A percentile compares a stretch with the other conserved stretches of the same genome.
These are phyloP conservation scores for Argyrosomus japonicus DNA, from an alignment of 2,113 vertebrate species.

Conservation along the genomic window DNA sequence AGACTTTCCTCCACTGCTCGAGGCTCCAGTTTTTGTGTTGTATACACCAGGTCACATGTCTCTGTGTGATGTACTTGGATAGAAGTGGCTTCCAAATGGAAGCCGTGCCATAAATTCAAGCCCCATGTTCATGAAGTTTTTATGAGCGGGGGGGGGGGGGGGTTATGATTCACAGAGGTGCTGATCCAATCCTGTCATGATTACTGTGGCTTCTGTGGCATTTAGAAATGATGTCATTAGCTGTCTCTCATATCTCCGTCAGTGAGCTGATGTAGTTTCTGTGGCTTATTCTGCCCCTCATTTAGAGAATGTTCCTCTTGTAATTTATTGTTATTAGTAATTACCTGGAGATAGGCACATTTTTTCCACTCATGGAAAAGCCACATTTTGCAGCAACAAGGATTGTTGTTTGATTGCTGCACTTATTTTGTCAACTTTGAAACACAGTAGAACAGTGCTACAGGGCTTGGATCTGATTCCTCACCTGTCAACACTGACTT, in stretches of 20 bases:
- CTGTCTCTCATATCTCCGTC: background rate
- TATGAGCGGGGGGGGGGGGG: background rate
- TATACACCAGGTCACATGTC: background rate
- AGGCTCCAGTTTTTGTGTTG: background rate
- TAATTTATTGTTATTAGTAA: background rate
- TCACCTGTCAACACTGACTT: no score
- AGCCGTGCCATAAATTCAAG: slow-evolving; percentile 19
- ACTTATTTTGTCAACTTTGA: background rate
- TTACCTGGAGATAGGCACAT: background rate
- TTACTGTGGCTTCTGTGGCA: background rate
- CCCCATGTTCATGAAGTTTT: background rate
- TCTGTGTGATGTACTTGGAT: background rate
- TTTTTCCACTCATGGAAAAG: background rate
- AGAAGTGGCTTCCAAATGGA: slow-evolving; percentile 29
- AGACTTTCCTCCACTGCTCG: background rate
- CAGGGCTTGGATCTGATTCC: background rate
- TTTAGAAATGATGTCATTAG: background rate
- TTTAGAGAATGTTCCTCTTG: background rate
- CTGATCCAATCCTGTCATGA: slow-evolving; percentile 14
- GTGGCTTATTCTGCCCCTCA: background rate
- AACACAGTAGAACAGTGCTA: no score
- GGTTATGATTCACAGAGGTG: background rate
- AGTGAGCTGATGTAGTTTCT: background rate
- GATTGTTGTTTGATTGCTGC: background rate
- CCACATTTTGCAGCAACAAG: background rate